Evolutionary conservation across 2,113 vertebrate genomes (phyloP).

Genomic region (Elgaria multicarinata): DNA sequence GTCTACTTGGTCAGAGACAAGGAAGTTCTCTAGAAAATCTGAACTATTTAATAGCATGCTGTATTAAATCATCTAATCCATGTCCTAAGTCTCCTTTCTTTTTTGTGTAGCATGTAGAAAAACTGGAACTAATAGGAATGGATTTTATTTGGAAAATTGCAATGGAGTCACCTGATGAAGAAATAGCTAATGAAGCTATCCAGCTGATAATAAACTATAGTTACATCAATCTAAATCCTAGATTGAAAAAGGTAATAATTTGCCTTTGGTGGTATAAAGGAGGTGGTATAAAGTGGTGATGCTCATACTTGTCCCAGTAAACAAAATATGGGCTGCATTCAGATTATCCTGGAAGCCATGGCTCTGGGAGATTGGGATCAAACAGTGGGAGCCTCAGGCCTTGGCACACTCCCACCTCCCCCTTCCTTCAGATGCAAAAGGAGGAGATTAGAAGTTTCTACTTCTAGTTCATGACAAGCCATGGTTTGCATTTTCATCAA

Average conservation of each 20-base stretch:
- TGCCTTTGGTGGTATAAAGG: slow-evolving; percentile 37
- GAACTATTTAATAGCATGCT: background rate
- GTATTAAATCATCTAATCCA: background rate
- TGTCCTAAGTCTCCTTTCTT: slow-evolving; percentile 24
- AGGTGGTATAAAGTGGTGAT: background rate
- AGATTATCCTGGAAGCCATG: background rate
- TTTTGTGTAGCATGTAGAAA: slow-evolving; percentile 91
- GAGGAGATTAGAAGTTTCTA: background rate
- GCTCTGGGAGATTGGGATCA: background rate
- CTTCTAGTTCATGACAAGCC: background rate
- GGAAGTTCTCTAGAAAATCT: background rate
- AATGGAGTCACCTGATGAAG: slow-evolving; percentile 98
- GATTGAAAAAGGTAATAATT: slow-evolving; percentile 91
- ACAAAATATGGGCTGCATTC: background rate
- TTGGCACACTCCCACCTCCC: background rate
- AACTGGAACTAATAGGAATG: slow-evolving; percentile 96
- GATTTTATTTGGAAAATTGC: slow-evolving; percentile 99
- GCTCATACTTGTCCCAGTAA: background rate
- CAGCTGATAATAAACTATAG: slow-evolving; percentile 98
- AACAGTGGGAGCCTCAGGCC: background rate
- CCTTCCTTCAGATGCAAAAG: background rate
- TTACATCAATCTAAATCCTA: slow-evolving; percentile 97
- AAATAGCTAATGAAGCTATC: slow-evolving; percentile 99
- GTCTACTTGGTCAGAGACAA: background rate
- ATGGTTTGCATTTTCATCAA: background rate